phyloP scores from a whole-genome alignment of 2,113 vertebrate genomes.

The Strigops habroptila region DNA sequence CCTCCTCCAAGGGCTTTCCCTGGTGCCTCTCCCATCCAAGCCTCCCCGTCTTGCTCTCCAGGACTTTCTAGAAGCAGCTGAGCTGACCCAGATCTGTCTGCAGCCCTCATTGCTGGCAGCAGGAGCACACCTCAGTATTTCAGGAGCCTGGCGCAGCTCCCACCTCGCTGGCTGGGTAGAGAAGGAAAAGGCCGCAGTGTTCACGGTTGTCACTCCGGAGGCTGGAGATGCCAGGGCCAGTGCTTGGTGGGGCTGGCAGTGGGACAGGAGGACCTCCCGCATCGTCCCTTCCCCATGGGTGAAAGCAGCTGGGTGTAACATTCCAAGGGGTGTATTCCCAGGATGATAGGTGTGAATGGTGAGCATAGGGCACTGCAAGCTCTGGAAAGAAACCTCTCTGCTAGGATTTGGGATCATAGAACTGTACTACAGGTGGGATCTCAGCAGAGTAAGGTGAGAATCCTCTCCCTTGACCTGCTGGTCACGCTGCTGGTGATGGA shows the following conservation, averaged over 20 bases:
- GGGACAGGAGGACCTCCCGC: not conserved
- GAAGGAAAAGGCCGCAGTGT: not conserved
- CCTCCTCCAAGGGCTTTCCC: not conserved
- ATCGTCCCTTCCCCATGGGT: not conserved
- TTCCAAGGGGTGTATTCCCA: not conserved
- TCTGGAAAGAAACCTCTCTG: not conserved
- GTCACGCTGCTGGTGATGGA: not conserved
- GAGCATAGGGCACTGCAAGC: no score
- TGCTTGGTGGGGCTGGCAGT: not conserved
- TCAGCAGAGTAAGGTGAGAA: not conserved
- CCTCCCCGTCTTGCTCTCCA: fast-evolving
- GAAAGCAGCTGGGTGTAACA: no score
- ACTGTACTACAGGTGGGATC: not conserved
- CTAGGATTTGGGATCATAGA: not conserved
- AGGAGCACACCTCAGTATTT: not conserved
- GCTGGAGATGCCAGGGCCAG: not conserved
- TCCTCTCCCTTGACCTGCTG: not conserved
- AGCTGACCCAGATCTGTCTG: not conserved
- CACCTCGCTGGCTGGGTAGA: not conserved
- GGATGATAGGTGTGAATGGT: not conserved
- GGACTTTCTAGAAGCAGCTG: not conserved
- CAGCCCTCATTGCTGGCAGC: not conserved
- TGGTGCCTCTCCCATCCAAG: fast-evolving
- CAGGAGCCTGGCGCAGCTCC: not conserved
- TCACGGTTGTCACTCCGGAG: not conserved